phyloP scores from a whole-genome alignment of 2,113 vertebrate species.

The Sprattus sprattus region DNA sequence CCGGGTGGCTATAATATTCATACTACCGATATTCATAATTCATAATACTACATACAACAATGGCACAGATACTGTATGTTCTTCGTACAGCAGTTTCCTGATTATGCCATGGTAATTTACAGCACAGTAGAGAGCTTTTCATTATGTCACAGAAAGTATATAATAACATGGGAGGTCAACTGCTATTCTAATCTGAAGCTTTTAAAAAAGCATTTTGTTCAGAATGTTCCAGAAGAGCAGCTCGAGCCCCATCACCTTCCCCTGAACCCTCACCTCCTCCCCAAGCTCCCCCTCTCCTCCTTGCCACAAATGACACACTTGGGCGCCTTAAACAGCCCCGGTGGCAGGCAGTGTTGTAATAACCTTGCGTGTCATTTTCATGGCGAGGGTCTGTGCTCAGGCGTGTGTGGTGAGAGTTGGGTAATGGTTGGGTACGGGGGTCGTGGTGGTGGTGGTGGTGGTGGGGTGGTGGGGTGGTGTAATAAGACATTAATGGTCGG shows the following conservation, averaged over 20 bases:
- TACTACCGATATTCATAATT: not conserved
- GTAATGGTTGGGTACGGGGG: conserved; percentile 49
- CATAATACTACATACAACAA: not conserved
- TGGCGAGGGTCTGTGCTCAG: not conserved
- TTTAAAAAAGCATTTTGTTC: not conserved
- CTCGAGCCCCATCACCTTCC: conserved; percentile 64
- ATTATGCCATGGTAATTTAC: not conserved
- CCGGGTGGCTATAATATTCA: not conserved
- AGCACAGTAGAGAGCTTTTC: not conserved
- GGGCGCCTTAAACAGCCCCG: conserved; percentile 73
- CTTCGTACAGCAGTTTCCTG: not conserved
- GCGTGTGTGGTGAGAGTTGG: conserved; percentile 25
- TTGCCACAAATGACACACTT: conserved; percentile 72
- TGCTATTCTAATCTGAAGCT: not conserved
- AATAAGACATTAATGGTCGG: conserved; percentile 75
- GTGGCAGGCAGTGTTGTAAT: conserved; percentile 72
- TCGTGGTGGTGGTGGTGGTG: conserved; percentile 28
- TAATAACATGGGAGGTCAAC: not conserved
- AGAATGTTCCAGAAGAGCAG: not conserved
- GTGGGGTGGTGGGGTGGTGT: conserved; percentile 69
- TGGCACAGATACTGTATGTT: not conserved
- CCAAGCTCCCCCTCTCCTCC: conserved; percentile 44
- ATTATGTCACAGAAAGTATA: not conserved
- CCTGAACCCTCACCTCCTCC: conserved; percentile 58
- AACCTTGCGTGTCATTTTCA: conserved; percentile 71